Percentiles rank a stretch among this genome's conserved stretches.
Conservation (phyloP, 2,888 invertebrate genomes). For the Cephus nigrinus region DNA sequence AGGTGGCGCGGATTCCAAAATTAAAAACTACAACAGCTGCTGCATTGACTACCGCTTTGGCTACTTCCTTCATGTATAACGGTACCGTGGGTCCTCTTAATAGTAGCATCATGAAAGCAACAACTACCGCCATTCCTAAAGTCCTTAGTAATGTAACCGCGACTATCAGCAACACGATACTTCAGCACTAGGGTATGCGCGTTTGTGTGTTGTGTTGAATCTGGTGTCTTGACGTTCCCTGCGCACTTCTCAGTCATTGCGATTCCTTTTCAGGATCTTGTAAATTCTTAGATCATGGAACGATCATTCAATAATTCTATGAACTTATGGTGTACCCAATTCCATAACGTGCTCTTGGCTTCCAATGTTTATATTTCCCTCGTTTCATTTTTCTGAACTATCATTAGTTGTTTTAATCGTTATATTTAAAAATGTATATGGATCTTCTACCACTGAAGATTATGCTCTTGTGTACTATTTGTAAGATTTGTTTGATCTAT, state of each 20-base stretch:
- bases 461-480: not conserved
- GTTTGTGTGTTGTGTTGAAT: conserved; percentile 38
- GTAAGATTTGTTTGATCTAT: not conserved
- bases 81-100: conserved; percentile 41
- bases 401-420: not conserved
- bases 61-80: conserved; percentile 47
- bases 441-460: not conserved
- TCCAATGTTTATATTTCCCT: not conserved
- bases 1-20: conserved; percentile 42
- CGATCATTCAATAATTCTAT: not conserved
- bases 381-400: not conserved
- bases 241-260: not conserved
- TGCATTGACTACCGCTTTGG: conserved; percentile 40
- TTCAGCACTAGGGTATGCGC: conserved; percentile 31
- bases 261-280: not conserved
- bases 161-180: conserved; percentile 49
- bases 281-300: not conserved
- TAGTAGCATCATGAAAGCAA: conserved; percentile 36
- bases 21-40: conserved; percentile 43
- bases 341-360: not conserved
- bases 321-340: not conserved
- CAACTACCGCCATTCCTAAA: conserved; percentile 49
- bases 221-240: conserved; percentile 27
- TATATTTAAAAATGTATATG: not conserved
- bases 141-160: conserved; percentile 47